Evolutionary conservation across 1,140 invertebrate species (phyloP), one percentile per base, ranked within the genome.

Genomic region (Magallana angulata): DNA sequence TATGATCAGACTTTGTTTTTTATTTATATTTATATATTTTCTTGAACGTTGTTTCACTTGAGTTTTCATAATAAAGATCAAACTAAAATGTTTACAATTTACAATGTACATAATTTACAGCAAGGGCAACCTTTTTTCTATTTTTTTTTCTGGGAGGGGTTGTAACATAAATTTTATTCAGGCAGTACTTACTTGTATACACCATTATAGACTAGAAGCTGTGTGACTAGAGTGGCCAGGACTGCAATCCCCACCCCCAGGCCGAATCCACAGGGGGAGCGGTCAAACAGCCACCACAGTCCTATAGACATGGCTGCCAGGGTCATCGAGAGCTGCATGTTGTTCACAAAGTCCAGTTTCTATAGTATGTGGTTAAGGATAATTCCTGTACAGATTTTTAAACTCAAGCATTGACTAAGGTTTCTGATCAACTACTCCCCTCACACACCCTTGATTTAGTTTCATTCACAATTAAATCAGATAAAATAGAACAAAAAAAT

Each of bases 261-360:
- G 60, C 94, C 94, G 90, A 95, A 95, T 16, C 95, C 95, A 90
- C 94, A 94, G 8, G 92, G 89, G 7, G 95, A 95, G 58, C 95
- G 87, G 89, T 95, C 95, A 93, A 95, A 95, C 76, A 95, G 87
- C 95, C 95, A 95, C 95, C 95, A 95, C 82, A 95, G 87, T 0
- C 95, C 95, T 71, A 95, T 92, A 71, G 94, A 95, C 93, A 95
- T 93, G 3, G 94, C 93, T 30, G 94, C 92, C 60, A 95, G 88
- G 16, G 94, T 94, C 48, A 95, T 85, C 1, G 94, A 94, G 57
- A 95, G 91, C 90, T 95, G 95, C 62, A 95, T 88, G 87, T 95
- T 95, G 87, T 94, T 95, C 36, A 93, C 93, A 93, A 95, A 95
- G 82, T 95, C 94, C 58, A 95, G 93, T 94, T 95, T 95, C 95